phyloP scores from a whole-genome alignment of 2,888 invertebrate species.

The Drosophila meridionalis region DNA sequence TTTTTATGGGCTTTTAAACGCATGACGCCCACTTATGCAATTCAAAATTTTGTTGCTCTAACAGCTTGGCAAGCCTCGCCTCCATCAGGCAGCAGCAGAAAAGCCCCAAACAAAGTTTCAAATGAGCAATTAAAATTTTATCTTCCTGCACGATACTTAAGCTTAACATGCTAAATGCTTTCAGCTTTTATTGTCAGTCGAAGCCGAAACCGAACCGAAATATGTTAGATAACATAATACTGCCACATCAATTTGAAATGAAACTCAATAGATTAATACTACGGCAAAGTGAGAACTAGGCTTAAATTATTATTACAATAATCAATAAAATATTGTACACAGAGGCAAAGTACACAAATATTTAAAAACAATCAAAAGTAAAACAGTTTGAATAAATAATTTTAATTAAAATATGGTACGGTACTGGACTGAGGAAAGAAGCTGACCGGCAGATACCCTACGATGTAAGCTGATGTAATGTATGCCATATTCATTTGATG shows the following conservation, averaged over 20 bases:
- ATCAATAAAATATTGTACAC: slow-evolving; percentile 10
- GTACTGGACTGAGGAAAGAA: neutral
- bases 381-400: slow-evolving; percentile 24
- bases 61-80: neutral
- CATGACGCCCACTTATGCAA: slow-evolving; percentile 23
- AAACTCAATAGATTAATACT: neutral
- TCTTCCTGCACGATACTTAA: slow-evolving; percentile 51
- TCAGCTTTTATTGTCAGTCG: slow-evolving; percentile 3
- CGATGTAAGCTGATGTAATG: neutral
- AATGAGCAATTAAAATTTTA: slow-evolving; percentile 62
- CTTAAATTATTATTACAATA: slow-evolving; percentile 11
- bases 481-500: neutral
- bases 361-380: slow-evolving; percentile 3
- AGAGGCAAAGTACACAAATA: neutral
- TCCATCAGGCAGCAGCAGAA: slow-evolving; percentile 2
- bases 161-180: slow-evolving; percentile 48
- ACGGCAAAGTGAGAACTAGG: neutral
- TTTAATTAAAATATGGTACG: slow-evolving; percentile 16
- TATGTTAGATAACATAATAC: neutral
- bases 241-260: neutral
- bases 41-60: slow-evolving; percentile 10
- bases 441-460: neutral
- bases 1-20: slow-evolving; percentile 17
- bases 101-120: slow-evolving; percentile 44
- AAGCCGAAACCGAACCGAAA: slow-evolving; percentile 6